These are phyloP conservation scores for Knipowitschia caucasica DNA, from an alignment of 2,797 vertebrate genomes.

Conservation along the genomic window DNA sequence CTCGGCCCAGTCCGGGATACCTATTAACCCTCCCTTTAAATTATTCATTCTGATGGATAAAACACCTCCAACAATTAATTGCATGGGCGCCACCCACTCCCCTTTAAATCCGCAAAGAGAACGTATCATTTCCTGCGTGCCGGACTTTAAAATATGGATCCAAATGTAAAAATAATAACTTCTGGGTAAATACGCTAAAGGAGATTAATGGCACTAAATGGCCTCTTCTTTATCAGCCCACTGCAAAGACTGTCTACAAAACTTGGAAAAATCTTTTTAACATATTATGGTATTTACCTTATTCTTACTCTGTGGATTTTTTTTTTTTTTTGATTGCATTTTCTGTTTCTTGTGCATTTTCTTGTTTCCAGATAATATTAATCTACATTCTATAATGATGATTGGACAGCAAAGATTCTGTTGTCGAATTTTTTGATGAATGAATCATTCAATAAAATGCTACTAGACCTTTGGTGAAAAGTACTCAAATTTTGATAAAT, in stretches of 20 bases:
- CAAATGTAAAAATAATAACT: conserved; percentile 45
- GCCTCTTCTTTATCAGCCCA: conserved; percentile 39
- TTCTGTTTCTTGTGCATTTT: not conserved
- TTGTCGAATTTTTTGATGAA: no score
- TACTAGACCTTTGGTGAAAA: no score
- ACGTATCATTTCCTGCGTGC: conserved; percentile 46
- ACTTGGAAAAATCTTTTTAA: not conserved
- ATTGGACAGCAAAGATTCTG: no score
- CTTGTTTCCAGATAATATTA: no score
- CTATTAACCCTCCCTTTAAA: conserved; percentile 81
- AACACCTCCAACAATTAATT: conserved; percentile 82
- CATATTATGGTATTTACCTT: not conserved
- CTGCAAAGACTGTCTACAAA: not conserved
- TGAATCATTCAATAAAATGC: no score
- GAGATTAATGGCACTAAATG: conserved; percentile 48
- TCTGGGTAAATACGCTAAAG: conserved; percentile 50
- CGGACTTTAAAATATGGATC: conserved; percentile 44
- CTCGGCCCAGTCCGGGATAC: conserved; percentile 71
- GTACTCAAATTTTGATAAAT: no score
- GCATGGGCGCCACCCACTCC: conserved; percentile 67
- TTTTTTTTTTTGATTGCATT: not conserved
- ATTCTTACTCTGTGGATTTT: not conserved
- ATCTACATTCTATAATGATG: no score
- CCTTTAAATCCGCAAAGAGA: conserved; percentile 58
- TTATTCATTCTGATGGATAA: conserved; percentile 85